These are phyloP conservation scores for Nothobranchius kuhntae DNA, from an alignment of 2,113 vertebrate genomes.

Conservation along the genomic window DNA sequence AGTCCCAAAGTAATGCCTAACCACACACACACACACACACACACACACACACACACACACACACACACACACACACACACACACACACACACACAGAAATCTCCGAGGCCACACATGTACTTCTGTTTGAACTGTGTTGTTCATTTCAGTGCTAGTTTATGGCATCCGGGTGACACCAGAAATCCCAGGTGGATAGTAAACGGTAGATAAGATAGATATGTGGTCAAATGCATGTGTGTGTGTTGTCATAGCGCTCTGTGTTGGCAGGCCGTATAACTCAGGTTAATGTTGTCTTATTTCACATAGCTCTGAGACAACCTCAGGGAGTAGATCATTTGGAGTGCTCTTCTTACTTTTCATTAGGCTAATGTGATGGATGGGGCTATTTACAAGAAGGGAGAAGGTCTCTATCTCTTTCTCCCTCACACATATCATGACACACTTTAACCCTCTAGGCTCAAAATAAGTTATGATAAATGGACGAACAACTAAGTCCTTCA, in stretches of 20 bases:
- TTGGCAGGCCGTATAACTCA: slow-evolving; percentile 72
- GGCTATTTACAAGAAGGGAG: slow-evolving; percentile 56
- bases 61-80: background rate
- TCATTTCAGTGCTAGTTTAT: slow-evolving; percentile 56
- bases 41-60: no score
- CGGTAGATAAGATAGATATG: slow-evolving; percentile 47
- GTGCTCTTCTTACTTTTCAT: slow-evolving; percentile 76
- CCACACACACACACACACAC: no score
- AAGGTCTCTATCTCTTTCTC: slow-evolving; percentile 4
- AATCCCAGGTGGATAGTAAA: slow-evolving; percentile 58
- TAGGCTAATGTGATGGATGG: slow-evolving; percentile 72
- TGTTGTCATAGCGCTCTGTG: slow-evolving; percentile 53
- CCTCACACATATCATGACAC: slow-evolving; percentile 10
- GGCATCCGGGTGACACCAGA: slow-evolving; percentile 34
- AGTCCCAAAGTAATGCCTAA: no score
- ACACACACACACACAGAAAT: background rate
- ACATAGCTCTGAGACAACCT: slow-evolving; percentile 58
- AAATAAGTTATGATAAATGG: no score
- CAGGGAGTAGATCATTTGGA: slow-evolving; percentile 67
- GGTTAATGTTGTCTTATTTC: slow-evolving; percentile 77
- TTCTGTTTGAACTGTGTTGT: slow-evolving; percentile 49
- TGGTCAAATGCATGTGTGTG: slow-evolving; percentile 22
- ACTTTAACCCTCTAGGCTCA: no score
- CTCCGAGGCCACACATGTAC: slow-evolving; percentile 8
- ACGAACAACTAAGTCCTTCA: no score